These are phyloP conservation scores for Andrena dorsata DNA, from an alignment of 2,888 invertebrate genomes.

Conservation along the genomic window DNA sequence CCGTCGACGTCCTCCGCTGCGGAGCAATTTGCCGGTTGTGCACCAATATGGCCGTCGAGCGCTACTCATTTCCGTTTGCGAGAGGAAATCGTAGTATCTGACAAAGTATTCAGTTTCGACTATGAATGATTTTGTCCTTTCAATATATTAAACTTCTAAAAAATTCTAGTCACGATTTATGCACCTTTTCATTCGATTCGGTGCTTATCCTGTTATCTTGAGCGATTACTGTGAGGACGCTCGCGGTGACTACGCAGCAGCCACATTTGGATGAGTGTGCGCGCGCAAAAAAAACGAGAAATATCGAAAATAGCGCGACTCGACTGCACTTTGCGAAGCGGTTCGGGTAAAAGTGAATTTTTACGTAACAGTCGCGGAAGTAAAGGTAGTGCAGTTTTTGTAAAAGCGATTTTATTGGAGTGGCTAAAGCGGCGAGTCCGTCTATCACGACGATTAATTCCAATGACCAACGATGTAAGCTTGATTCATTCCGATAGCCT, in stretches of 20 bases:
- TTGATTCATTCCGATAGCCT: constrained; percentile 16
- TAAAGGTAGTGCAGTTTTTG: not conserved
- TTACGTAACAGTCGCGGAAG: constrained; percentile 40
- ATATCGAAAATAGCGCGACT: not conserved
- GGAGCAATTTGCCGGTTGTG: constrained; percentile 16
- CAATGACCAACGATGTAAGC: constrained; percentile 30
- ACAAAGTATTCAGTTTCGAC: too few relatives aligned
- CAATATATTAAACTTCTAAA: too few relatives aligned
- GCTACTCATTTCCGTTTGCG: constrained; percentile 1
- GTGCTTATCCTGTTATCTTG: too few relatives aligned
- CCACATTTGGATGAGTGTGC: too few relatives aligned
- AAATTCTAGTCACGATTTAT: too few relatives aligned
- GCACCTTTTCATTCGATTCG: too few relatives aligned
- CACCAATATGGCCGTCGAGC: not conserved
- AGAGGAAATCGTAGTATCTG: too few relatives aligned
- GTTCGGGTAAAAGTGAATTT: constrained; percentile 23
- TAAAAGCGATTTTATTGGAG: constrained; percentile 12
- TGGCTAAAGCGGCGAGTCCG: constrained; percentile 1
- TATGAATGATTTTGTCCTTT: too few relatives aligned
- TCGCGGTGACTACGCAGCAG: too few relatives aligned
- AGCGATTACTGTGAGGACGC: too few relatives aligned
- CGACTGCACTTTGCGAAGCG: not conserved
- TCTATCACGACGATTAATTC: constrained; percentile 36
- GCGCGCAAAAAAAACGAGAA: not conserved
- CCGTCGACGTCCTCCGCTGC: constrained; percentile 30